Evolutionary conservation across 2,113 vertebrate genomes (phyloP).

Genomic region (Natator depressus): DNA sequence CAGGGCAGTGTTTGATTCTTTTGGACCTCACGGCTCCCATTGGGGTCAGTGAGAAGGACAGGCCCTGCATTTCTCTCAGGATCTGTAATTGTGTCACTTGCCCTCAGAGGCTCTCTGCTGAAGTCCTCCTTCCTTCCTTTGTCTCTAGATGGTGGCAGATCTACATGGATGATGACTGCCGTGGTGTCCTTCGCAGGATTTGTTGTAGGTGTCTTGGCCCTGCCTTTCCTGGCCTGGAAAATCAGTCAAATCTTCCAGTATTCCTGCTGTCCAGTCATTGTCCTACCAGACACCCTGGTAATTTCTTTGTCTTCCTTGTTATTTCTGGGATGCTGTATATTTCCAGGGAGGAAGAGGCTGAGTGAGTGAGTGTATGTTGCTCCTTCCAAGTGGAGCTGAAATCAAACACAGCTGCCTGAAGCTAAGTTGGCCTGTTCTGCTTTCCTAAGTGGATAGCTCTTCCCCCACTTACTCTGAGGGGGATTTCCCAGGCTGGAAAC

Average conservation of each 20-base stretch:
- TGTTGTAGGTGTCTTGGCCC: conserved; percentile 40
- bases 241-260: conserved; percentile 51
- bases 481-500: background rate
- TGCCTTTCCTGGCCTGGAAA: conserved; percentile 71
- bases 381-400: background rate
- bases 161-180: conserved; percentile 39
- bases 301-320: background rate
- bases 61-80: background rate
- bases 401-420: background rate
- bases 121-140: background rate
- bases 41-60: background rate
- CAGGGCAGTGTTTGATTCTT: background rate
- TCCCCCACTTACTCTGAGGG: background rate
- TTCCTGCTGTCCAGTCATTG: conserved; percentile 65
- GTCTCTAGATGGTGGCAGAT: conserved; percentile 54
- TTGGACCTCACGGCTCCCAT: background rate
- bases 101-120: background rate
- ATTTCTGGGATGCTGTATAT: background rate
- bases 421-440: background rate
- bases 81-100: background rate
- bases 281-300: conserved; percentile 80
- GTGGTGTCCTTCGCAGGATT: conserved; percentile 62
- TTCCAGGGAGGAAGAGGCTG: background rate
- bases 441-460: background rate
- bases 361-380: background rate